phyloP scores from a whole-genome alignment of 2,888 invertebrate species.

The Cinara cedri region DNA sequence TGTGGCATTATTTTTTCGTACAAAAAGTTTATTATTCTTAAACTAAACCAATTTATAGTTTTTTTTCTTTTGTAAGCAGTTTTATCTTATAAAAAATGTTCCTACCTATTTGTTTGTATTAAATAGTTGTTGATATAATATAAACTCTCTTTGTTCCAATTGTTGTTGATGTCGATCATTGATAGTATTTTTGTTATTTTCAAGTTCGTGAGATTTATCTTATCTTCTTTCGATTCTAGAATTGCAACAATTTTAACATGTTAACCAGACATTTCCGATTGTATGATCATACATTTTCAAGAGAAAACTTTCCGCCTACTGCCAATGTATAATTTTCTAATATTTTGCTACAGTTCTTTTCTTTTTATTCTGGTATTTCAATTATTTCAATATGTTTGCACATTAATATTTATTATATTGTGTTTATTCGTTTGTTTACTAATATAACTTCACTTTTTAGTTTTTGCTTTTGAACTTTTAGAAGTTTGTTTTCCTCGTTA shows the following conservation, averaged over 20 bases:
- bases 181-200: not conserved
- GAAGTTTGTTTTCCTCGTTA: not conserved
- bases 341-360: not conserved
- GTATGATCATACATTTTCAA: not conserved
- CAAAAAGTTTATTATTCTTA: not conserved
- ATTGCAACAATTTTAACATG: not conserved
- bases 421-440: not conserved
- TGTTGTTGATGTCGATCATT: not conserved
- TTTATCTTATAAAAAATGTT: not conserved
- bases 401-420: not conserved
- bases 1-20: not conserved
- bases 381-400: not conserved
- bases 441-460: not conserved
- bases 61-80: not conserved
- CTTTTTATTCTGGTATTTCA: not conserved
- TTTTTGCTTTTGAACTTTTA: not conserved
- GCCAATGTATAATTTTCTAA: not conserved
- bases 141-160: not conserved
- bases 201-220: not conserved
- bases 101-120: not conserved
- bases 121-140: not conserved
- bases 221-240: not conserved
- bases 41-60: not conserved
- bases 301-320: not conserved
- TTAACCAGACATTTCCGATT: not conserved